Conservation (phyloP, 2,797 vertebrate species). For the Coracias cyanogaster region DNA sequence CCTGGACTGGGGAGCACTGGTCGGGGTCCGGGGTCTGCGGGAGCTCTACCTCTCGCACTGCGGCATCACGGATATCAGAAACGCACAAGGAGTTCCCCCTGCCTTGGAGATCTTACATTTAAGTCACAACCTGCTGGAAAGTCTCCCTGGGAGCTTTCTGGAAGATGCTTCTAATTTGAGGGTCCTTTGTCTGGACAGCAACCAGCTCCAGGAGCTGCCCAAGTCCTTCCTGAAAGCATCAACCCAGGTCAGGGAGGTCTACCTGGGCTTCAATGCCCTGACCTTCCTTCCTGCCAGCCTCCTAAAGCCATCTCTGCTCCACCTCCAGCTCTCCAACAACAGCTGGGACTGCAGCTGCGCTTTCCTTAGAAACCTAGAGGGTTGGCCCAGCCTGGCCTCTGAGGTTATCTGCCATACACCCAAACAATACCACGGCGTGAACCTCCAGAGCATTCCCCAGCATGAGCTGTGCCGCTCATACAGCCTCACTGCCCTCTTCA, state of each 20-base stretch:
- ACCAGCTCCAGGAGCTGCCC: slow-evolving; percentile 83
- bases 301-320: slow-evolving; percentile 78
- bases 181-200: slow-evolving; percentile 83
- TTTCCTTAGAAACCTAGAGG: slow-evolving; percentile 77
- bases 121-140: slow-evolving; percentile 80
- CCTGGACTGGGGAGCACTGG: slow-evolving; percentile 82
- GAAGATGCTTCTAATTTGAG: slow-evolving; percentile 76
- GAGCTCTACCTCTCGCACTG: slow-evolving; percentile 86
- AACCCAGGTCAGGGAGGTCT: slow-evolving; percentile 76
- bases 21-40: slow-evolving; percentile 68
- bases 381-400: background rate
- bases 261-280: slow-evolving; percentile 83
- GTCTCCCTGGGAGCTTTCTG: slow-evolving; percentile 84
- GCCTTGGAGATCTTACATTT: slow-evolving; percentile 81
- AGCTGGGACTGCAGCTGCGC: slow-evolving; percentile 87
- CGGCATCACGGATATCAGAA: slow-evolving; percentile 77
- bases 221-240: slow-evolving; percentile 82
- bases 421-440: slow-evolving; percentile 52
- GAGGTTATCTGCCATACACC: slow-evolving; percentile 79
- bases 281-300: slow-evolving; percentile 76
- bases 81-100: background rate
- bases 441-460: slow-evolving; percentile 68
- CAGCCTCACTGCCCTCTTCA: slow-evolving; percentile 84
- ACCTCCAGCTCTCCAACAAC: slow-evolving; percentile 84
- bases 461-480: slow-evolving; percentile 79